These are phyloP conservation scores for Apus apus DNA, from an alignment of 2,113 vertebrate species.

Conservation along the genomic window DNA sequence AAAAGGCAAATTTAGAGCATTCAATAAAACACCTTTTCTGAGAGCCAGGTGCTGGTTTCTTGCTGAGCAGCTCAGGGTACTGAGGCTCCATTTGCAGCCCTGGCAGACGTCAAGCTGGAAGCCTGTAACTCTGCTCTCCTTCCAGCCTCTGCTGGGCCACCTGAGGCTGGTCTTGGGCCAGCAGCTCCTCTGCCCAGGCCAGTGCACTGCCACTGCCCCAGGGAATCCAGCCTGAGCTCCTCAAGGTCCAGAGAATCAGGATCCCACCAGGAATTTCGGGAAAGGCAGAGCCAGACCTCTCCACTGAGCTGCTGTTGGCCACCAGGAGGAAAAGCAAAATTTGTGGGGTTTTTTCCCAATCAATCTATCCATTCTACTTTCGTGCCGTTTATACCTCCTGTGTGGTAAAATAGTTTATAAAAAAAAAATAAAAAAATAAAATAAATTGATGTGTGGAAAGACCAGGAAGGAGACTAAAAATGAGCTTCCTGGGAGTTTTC, in stretches of 20 bases:
- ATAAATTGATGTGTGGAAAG: not conserved
- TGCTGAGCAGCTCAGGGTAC: not conserved
- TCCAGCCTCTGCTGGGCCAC: not conserved
- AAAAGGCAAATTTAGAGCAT: not conserved
- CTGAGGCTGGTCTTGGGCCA: not conserved
- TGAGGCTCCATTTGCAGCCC: not conserved
- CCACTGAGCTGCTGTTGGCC: not conserved
- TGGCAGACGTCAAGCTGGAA: not conserved
- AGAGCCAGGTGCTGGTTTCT: not conserved
- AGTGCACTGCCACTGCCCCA: not conserved
- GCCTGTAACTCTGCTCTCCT: not conserved
- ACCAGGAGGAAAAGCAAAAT: not conserved
- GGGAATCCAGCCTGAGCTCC: not conserved
- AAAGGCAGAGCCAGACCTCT: not conserved
- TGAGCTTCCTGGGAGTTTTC: not conserved
- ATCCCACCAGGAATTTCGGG: not conserved
- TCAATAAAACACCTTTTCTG: not conserved
- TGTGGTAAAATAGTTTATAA: not conserved
- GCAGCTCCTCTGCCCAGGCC: not conserved
- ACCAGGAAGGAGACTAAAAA: not conserved
- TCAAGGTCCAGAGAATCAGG: not conserved
- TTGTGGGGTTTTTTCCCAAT: not conserved
- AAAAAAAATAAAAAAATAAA: no score
- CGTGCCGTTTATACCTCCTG: not conserved
- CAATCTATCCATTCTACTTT: not conserved